These are phyloP conservation scores for Saccopteryx leptura DNA, from an alignment of 2,113 vertebrate genomes.

Conservation along the genomic window DNA sequence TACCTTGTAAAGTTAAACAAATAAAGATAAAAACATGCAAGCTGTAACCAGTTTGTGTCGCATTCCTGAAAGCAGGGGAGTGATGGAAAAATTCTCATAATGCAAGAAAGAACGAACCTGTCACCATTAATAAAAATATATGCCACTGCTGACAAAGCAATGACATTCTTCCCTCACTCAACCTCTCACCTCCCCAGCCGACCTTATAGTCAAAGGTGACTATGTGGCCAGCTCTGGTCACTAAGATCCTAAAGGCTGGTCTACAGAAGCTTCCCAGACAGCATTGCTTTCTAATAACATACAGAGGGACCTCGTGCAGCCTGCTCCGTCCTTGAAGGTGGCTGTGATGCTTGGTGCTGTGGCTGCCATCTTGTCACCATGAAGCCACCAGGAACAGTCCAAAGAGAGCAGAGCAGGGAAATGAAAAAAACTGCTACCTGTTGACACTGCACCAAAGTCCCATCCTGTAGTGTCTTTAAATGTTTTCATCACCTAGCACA, in stretches of 20 bases:
- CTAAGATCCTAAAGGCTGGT: no score
- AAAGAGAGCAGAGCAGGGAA: neutral
- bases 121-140: rapidly evolving
- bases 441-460: neutral
- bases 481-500: no score
- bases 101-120: neutral
- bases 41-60: neutral
- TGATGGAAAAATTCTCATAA: neutral
- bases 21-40: neutral
- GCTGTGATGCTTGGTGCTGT: neutral
- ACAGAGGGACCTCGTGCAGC: no score
- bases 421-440: neutral
- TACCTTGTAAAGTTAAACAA: neutral
- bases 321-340: neutral
- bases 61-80: neutral
- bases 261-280: no score
- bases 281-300: neutral
- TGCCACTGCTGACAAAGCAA: no score
- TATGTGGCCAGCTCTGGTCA: neutral
- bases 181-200: neutral
- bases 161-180: neutral
- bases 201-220: neutral
- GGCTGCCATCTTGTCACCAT: neutral
- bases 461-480: neutral
- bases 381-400: neutral